Conservation (phyloP, 2,113 vertebrate genomes). For the Morone chrysops region DNA sequence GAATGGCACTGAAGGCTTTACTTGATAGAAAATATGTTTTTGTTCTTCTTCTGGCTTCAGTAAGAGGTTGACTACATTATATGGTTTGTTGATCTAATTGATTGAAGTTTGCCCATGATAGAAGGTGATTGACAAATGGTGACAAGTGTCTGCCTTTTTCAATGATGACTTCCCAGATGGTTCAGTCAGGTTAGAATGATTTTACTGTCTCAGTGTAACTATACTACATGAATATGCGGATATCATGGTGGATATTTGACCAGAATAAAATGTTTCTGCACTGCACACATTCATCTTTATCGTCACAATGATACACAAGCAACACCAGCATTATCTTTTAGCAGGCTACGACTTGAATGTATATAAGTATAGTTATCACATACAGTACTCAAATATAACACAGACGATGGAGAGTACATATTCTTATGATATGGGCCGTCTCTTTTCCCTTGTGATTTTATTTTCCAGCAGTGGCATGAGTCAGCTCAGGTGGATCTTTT, state of each 20-base stretch:
- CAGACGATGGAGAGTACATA: background rate
- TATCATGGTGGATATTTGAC: background rate
- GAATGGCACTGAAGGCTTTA: too few species aligned
- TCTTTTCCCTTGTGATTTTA: background rate
- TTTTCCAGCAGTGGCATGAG: background rate
- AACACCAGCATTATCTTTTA: background rate
- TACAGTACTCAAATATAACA: background rate
- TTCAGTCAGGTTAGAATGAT: background rate
- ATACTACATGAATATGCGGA: background rate
- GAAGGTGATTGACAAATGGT: too few species aligned
- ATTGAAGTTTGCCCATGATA: too few species aligned
- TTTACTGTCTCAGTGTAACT: background rate
- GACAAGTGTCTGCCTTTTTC: too few species aligned
- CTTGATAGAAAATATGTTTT: too few species aligned
- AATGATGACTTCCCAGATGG: too few species aligned
- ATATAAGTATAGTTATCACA: background rate
- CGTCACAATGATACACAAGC: background rate
- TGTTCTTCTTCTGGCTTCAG: too few species aligned
- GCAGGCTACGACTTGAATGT: background rate
- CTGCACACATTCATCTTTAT: background rate
- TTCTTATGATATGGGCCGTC: background rate
- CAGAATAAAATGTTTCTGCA: background rate
- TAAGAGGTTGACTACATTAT: too few species aligned
- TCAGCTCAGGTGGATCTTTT: background rate
- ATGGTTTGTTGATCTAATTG: too few species aligned